Evolutionary conservation across 2,113 vertebrate genomes (phyloP).

Genomic region (Hydrochoerus hydrochaeris): DNA sequence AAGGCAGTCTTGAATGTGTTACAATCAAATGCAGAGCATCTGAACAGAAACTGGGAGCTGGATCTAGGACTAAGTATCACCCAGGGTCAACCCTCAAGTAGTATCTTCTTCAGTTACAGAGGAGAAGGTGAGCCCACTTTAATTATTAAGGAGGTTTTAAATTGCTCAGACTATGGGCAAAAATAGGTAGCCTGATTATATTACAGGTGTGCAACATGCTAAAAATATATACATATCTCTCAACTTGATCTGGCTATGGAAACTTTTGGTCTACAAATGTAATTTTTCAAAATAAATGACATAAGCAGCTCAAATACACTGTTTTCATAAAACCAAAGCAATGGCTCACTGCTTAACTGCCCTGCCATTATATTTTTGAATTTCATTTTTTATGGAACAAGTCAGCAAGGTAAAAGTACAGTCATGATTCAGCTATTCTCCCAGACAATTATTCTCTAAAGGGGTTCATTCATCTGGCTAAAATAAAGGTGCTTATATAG

Average conservation of each 20-base stretch:
- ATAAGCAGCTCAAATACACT: background rate
- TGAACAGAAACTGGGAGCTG: background rate
- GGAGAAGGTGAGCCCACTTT: slow-evolving; percentile 59
- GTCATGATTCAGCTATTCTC: slow-evolving; percentile 46
- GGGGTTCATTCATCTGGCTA: background rate
- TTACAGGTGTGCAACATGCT: slow-evolving; percentile 38
- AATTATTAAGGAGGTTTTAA: slow-evolving; percentile 78
- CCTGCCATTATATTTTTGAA: background rate
- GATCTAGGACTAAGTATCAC: background rate
- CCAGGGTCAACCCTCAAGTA: background rate
- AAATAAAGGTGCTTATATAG: background rate
- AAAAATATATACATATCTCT: slow-evolving; percentile 25
- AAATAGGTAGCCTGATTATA: slow-evolving; percentile 65
- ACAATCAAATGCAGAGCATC: background rate
- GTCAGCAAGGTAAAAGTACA: slow-evolving; percentile 7
- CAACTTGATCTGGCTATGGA: slow-evolving; percentile 48
- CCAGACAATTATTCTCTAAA: slow-evolving; percentile 9
- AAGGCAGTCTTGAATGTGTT: background rate
- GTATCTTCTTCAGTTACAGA: slow-evolving; percentile 48
- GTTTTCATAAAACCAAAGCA: slow-evolving; percentile 25
- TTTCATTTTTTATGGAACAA: slow-evolving; percentile 44
- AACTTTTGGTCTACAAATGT: slow-evolving; percentile 48
- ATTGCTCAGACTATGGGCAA: slow-evolving; percentile 58
- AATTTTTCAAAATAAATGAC: slow-evolving; percentile 51
- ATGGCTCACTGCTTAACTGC: background rate